Base-by-base conservation (phyloP, 2,113 vertebrate genomes). In the Tenebrosternarchus preto region DNA sequence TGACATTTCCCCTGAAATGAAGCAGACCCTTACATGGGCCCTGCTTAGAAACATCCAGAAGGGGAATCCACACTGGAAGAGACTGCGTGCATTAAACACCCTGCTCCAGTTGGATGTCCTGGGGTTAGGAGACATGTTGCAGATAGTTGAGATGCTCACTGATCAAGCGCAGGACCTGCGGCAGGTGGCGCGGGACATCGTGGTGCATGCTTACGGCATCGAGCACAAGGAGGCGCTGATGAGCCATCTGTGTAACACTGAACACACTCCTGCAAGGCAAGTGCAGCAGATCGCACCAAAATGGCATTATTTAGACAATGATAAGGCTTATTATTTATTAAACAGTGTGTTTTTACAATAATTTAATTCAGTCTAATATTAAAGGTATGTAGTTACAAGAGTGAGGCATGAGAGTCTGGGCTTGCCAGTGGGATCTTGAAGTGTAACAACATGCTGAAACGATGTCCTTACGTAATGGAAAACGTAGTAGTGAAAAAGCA, bases 81-180 rank as follows among this genome's bases (percentile, higher is more conserved):
- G 81, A 5, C 66, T 77, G 8, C 55, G 70, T 4, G 87, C 83
- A 27, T 82, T 87, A 87, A 83, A 86, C 50, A 77, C 25, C 24
- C 19, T 92, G 9, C 81, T 82, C 19, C 80, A 59, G 64, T 73
- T 90, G 24, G 77, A 80, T 15, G 70, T 91, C 20, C 63, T 90
- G 55, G 60, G 15, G 1, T 55, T 17, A 31, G 22, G 73, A 33
- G 85, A 88, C 33, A 67, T 85, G 20, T 0, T 61, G 1, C 86
- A 84, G 0, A 56, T 90, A 50, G 68, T 80, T 27, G 12, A 68
- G 46, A 84, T 85, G 36, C 64, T 91, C 29, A 31, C 86, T 77
- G 89, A 90, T 31, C 25, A 39, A 0, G 67, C 82, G 25, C 63
- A 63, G 53, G 70, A 33, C 3, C 71, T 92, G 24, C 25, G 72